These are phyloP conservation scores for Steinernema khuongi DNA, from an alignment of 1,140 invertebrate species.

Conservation along the genomic window DNA sequence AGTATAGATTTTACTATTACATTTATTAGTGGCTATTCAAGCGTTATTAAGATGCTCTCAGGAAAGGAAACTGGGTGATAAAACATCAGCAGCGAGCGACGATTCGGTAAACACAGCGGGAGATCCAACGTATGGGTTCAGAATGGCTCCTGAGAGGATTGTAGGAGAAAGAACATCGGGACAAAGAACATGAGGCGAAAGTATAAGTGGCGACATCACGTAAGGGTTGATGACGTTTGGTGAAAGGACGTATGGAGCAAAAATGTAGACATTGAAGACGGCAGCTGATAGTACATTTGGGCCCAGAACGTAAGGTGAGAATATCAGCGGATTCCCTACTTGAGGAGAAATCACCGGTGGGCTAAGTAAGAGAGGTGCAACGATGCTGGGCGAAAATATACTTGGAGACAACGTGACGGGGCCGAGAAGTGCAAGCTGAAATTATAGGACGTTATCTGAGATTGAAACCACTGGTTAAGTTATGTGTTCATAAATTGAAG, in stretches of 20 bases:
- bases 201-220: slow-evolving; percentile 39
- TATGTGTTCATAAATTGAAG: no score
- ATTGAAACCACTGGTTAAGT: not conserved
- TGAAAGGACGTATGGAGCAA: slow-evolving; percentile 42
- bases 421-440: slow-evolving; percentile 32
- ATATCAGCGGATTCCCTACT: slow-evolving; percentile 39
- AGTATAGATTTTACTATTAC: no score
- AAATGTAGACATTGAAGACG: slow-evolving; percentile 41
- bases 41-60: no score
- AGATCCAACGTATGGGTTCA: slow-evolving; percentile 35
- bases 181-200: slow-evolving; percentile 37
- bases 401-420: slow-evolving; percentile 32
- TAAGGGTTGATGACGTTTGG: slow-evolving; percentile 43
- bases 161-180: slow-evolving; percentile 40
- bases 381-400: slow-evolving; percentile 35
- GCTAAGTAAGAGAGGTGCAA: slow-evolving; percentile 32
- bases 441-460: not conserved
- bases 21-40: no score
- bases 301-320: slow-evolving; percentile 42
- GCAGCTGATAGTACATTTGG: slow-evolving; percentile 40
- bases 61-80: slow-evolving; percentile 58
- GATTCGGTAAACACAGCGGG: slow-evolving; percentile 38
- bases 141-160: slow-evolving; percentile 34
- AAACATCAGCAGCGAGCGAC: slow-evolving; percentile 28
- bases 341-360: slow-evolving; percentile 36